A percentile compares a stretch with the other conserved stretches of the same genome.
Evolutionary conservation across 2,113 vertebrate species (phyloP).

Genomic region (Petaurus breviceps): DNA sequence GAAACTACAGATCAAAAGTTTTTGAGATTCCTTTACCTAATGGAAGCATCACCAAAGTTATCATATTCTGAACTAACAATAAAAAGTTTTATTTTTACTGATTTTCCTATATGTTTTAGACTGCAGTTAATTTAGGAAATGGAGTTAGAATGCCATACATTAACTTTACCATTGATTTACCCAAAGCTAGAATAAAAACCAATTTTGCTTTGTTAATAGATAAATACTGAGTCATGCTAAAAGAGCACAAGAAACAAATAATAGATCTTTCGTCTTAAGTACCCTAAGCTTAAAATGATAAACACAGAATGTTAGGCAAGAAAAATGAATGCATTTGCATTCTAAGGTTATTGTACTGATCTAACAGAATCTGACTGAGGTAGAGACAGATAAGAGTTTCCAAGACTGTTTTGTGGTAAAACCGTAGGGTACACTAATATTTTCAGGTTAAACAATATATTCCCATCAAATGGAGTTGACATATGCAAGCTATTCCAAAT

Average conservation of each 20-base stretch:
- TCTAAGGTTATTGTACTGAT: not conserved
- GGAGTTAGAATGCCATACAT: not conserved
- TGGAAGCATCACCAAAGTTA: not conserved
- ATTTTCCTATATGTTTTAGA: not conserved
- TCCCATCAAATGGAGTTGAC: not conserved
- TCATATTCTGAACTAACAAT: not conserved
- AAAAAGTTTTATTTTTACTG: not conserved
- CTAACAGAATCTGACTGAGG: not conserved
- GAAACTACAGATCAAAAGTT: not conserved
- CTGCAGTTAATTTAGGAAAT: not conserved
- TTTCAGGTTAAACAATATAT: not conserved
- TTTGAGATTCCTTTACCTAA: not conserved
- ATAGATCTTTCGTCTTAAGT: not conserved
- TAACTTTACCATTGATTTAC: not conserved
- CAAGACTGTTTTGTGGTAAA: not conserved
- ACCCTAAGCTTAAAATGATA: not conserved
- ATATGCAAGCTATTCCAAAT: not conserved
- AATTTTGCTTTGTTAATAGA: not conserved
- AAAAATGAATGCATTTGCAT: not conserved
- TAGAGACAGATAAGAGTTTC: not conserved
- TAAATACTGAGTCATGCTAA: not conserved
- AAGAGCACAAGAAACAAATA: not conserved
- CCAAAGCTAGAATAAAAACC: not conserved
- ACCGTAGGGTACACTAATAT: not conserved
- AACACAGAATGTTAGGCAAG: not conserved